Percentiles rank a stretch among this genome's conserved stretches.
phyloP scores from a whole-genome alignment of 2,797 vertebrate species.

The Sternotherus odoratus region DNA sequence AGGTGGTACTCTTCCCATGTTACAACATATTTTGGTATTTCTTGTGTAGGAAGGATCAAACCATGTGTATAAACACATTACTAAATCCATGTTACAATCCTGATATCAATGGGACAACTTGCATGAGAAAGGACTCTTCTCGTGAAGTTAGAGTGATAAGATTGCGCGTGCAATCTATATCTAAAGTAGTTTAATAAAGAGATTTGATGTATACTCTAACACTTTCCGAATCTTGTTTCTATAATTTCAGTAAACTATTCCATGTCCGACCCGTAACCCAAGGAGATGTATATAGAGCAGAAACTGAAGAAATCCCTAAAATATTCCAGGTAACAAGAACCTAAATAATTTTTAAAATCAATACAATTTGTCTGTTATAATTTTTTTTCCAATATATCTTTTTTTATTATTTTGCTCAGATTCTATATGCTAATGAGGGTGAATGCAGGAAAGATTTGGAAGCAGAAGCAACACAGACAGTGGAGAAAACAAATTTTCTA shows the following conservation, averaged over 20 bases:
- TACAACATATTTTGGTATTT: not conserved
- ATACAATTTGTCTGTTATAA: not conserved
- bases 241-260: constrained; percentile 92
- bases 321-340: constrained; percentile 95
- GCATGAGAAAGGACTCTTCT: not conserved
- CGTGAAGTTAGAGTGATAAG: not conserved
- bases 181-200: not conserved
- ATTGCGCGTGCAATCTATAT: not conserved
- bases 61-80: not conserved
- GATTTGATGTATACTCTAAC: not conserved
- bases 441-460: constrained; percentile 97
- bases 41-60: not conserved
- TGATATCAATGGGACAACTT: fast-evolving
- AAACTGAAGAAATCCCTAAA: constrained; percentile 97
- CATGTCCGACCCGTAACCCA: constrained; percentile 98
- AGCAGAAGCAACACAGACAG: constrained; percentile 89
- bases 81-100: not conserved
- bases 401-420: constrained; percentile 80
- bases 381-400: not conserved
- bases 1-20: not conserved
- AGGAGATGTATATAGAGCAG: constrained; percentile 98
- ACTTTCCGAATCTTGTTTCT: constrained; percentile 46
- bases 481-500: constrained; percentile 95
- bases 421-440: constrained; percentile 98
- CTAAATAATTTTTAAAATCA: not conserved